Evolutionary conservation across 23 tunicate species (phyloP).

Genomic region (Phallusia fumigata): DNA sequence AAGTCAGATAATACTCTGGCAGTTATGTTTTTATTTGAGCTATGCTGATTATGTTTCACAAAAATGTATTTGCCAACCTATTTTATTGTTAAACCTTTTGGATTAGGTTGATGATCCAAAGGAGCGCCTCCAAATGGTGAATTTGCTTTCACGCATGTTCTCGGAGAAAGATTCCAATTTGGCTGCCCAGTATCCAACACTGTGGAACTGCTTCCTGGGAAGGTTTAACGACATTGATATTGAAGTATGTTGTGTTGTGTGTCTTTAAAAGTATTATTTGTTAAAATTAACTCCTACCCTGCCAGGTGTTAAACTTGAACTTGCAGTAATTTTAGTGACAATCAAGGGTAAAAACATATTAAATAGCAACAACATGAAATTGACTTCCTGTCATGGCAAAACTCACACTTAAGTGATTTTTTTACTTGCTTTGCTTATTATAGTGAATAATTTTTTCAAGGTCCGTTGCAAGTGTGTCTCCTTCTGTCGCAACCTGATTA

Average conservation of each 20-base stretch:
- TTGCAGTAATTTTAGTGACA: no score
- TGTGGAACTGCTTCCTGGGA: conserved; percentile 78
- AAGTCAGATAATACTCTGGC: no score
- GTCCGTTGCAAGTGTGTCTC: conserved; percentile 67
- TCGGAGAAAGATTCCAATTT: conserved; percentile 64
- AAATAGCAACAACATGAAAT: no score
- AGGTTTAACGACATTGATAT: conserved; percentile 87
- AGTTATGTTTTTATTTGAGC: no score
- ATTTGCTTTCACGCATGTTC: conserved; percentile 60
- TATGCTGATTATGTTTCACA: no score
- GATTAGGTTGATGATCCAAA: conserved; percentile 55
- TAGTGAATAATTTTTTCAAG: conserved; percentile 10
- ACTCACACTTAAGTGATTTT: no score
- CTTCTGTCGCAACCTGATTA: conserved; percentile 59
- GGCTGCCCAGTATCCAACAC: conserved; percentile 35
- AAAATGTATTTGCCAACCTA: no score
- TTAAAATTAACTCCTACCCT: not conserved
- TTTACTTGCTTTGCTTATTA: not conserved
- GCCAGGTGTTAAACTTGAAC: no score
- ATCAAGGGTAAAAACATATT: no score
- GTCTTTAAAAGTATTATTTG: not conserved
- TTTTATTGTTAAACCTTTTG: no score
- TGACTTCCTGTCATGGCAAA: not conserved
- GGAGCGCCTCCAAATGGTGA: conserved; percentile 74
- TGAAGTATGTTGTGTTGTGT: conserved; percentile 22